Evolutionary conservation across 2,113 vertebrate species (phyloP), one percentile per base, ranked within the genome.

Genomic region (Pteruthius melanotis): DNA sequence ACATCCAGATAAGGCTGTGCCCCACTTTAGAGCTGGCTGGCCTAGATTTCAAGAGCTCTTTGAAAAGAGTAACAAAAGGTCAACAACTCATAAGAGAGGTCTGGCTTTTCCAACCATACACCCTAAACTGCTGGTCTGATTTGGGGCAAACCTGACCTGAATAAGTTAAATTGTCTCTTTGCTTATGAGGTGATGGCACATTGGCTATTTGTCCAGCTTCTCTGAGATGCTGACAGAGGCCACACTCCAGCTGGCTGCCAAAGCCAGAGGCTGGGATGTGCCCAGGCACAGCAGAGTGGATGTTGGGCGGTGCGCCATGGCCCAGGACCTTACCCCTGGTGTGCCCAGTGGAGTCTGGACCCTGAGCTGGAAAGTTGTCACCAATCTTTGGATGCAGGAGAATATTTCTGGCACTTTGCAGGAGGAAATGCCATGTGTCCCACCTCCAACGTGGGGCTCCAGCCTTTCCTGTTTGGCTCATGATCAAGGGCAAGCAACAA

Each of bases 381-480:
- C 10, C 39, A 68, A 11, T 9, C 7, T 71, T 61, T 65, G 53
- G 45, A 60, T 27, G 7, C 20, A 87, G 28, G 11, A 39, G 35
- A 75, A 52, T 47, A 64, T 56, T 87, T 84, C 69, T 87, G 61
- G 44, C n/a, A 6, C 30, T 89, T 70, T 77, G 83, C 13, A 3
- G 18, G 57, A 94, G 87, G 90, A 95, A 95, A 94, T 86, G 72
- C 44, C 44, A 7, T 14, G 47, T 17, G 15, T 50, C 66, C 1
- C 10, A 83, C 79, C 64, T 78, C 33, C 2, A 3, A 4, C 0
- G 0, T 37, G 37, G 76, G 77, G 52, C 76, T 88, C 64, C 80
- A 92, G 76, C 68, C 90, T 90, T 95, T 95, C 90, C 92, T 66
- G 54, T 77, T 93, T 92, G 90, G 92, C 93, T 95, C 35, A 13